These are phyloP conservation scores for Lapara coniferarum DNA, from an alignment of 2,888 invertebrate genomes.

Conservation along the genomic window DNA sequence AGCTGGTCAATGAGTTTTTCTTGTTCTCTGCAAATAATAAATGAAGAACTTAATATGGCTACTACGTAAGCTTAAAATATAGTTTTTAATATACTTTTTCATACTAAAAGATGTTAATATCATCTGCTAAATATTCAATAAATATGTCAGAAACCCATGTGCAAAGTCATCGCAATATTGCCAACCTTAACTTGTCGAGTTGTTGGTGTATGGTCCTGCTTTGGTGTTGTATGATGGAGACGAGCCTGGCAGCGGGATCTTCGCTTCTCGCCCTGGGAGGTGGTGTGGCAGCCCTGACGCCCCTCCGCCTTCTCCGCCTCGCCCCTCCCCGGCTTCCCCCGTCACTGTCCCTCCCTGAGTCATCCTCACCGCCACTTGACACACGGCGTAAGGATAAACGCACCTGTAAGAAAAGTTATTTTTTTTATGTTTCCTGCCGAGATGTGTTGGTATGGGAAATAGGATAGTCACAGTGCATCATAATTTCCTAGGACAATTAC, in stretches of 20 bases:
- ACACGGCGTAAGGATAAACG: constrained; percentile 74
- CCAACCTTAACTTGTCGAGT: constrained; percentile 74
- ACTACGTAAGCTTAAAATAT: not conserved
- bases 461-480: too few species aligned
- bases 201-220: constrained; percentile 78
- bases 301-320: constrained; percentile 60
- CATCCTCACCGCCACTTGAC: constrained; percentile 78
- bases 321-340: constrained; percentile 64
- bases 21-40: constrained; percentile 81
- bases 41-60: not conserved
- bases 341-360: constrained; percentile 79
- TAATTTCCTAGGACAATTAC: too few species aligned
- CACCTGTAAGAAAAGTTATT: constrained; percentile 55
- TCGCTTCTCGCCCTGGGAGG: constrained; percentile 65
- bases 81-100: not conserved
- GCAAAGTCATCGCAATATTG: not conserved
- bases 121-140: too few species aligned
- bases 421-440: not conserved
- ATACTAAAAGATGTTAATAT: too few species aligned
- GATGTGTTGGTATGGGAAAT: too few species aligned
- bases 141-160: too few species aligned
- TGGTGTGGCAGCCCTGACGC: constrained; percentile 61
- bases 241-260: constrained; percentile 73
- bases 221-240: constrained; percentile 77
- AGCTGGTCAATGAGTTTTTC: constrained; percentile 91